A percentile compares a stretch with the other conserved stretches of the same genome.
Evolutionary conservation across 2,113 vertebrate species (phyloP).

Genomic region (Notechis scutatus): DNA sequence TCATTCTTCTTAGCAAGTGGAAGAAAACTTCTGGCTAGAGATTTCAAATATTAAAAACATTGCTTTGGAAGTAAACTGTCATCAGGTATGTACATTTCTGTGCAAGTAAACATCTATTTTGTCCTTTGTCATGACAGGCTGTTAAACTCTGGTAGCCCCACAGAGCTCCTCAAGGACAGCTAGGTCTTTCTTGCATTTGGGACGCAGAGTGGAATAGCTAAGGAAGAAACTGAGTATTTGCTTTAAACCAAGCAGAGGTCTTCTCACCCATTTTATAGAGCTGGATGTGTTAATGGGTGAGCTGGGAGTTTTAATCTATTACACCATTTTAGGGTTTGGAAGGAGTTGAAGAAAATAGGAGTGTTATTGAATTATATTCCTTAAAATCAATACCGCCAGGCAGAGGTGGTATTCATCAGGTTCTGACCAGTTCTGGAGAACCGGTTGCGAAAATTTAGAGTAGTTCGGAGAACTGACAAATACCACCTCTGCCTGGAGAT

Average conservation of each 20-base stretch:
- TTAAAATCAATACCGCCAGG: background rate
- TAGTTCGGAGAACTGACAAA: too few relatives aligned
- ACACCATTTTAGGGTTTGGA: background rate
- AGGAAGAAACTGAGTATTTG: background rate
- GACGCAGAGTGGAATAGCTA: background rate
- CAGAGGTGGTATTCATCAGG: too few relatives aligned
- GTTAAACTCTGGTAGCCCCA: background rate
- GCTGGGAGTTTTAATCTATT: background rate
- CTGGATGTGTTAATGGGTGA: background rate
- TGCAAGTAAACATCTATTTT: background rate
- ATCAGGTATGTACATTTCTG: background rate
- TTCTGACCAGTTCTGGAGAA: too few relatives aligned
- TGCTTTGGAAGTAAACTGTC: background rate
- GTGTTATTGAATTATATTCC: background rate
- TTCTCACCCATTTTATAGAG: background rate
- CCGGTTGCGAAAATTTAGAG: too few relatives aligned
- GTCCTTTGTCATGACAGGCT: background rate
- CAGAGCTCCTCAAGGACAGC: slow-evolving; percentile 5
- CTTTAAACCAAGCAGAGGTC: background rate
- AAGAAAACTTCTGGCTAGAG: background rate
- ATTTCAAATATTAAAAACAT: background rate
- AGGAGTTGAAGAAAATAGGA: background rate
- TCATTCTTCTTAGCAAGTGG: background rate
- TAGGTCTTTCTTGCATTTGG: background rate
- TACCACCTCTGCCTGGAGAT: too few relatives aligned